Conservation (phyloP, 1,140 invertebrate genomes). For the Formica exsecta region DNA sequence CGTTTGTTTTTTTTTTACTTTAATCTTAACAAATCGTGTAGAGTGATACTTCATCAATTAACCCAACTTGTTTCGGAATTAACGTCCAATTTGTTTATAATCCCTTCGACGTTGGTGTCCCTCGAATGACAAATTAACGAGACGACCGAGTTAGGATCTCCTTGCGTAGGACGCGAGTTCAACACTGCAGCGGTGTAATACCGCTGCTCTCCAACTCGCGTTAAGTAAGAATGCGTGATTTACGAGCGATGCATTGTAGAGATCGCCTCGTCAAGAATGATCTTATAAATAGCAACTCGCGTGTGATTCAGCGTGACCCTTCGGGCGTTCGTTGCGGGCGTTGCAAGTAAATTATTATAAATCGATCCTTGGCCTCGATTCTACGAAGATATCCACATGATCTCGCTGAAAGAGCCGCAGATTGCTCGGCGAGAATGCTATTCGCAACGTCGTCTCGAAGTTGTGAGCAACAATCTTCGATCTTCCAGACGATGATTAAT, state of each 20-base stretch:
- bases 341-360: slow-evolving; percentile 68
- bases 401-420: slow-evolving; percentile 34
- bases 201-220: slow-evolving; percentile 52
- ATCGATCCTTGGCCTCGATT: slow-evolving; percentile 63
- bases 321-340: slow-evolving; percentile 46
- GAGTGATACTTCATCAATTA: background rate
- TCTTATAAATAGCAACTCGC: slow-evolving; percentile 67
- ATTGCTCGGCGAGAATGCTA: slow-evolving; percentile 11
- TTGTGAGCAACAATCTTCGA: slow-evolving; percentile 29
- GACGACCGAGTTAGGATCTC: slow-evolving; percentile 5
- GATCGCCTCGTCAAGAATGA: slow-evolving; percentile 49
- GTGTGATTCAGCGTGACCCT: slow-evolving; percentile 59
- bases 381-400: background rate
- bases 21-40: background rate
- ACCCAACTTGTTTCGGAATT: slow-evolving; percentile 4
- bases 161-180: slow-evolving; percentile 19
- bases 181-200: background rate
- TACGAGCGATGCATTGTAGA: slow-evolving; percentile 69
- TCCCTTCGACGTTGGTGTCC: background rate
- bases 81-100: slow-evolving; percentile 39
- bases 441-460: slow-evolving; percentile 19
- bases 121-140: slow-evolving; percentile 41
- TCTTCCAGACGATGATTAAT: slow-evolving; percentile 61
- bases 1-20: background rate
- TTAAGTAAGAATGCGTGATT: slow-evolving; percentile 73